Percentiles rank a stretch among this genome's conserved stretches.
Evolutionary conservation across 37 sponge, comb jelly and placozoan species (phyloP).

Genomic region (Haliclona indistincta): DNA sequence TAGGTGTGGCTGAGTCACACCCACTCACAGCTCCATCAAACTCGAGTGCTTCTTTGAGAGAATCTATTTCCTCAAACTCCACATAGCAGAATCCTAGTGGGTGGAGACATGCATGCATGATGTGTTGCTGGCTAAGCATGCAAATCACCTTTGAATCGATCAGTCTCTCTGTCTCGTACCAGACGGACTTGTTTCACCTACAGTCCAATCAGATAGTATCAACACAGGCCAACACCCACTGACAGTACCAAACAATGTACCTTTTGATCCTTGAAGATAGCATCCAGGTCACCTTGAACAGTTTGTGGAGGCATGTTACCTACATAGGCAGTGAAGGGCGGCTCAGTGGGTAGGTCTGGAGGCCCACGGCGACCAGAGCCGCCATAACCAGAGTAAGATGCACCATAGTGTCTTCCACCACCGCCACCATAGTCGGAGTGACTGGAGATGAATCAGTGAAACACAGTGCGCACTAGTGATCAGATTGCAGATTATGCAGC

Average conservation of each 20-base stretch:
- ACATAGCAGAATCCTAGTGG: slow-evolving; percentile 86
- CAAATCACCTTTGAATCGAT: slow-evolving; percentile 94
- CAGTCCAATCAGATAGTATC: not conserved
- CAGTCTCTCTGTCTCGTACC: slow-evolving; percentile 91
- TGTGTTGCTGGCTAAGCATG: no score
- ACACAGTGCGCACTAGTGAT: not conserved
- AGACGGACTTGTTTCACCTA: slow-evolving; percentile 89
- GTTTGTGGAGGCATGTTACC: slow-evolving; percentile 90
- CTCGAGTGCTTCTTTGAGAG: slow-evolving; percentile 83
- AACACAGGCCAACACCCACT: slow-evolving; percentile 15
- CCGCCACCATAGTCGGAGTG: not conserved
- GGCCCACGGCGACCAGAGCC: slow-evolving; percentile 13
- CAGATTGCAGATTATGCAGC: not conserved
- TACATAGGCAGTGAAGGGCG: slow-evolving; percentile 91
- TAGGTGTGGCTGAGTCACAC: not conserved
- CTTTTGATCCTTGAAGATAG: slow-evolving; percentile 76
- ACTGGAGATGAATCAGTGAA: not conserved
- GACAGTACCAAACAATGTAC: slow-evolving; percentile 15
- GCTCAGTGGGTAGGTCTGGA: slow-evolving; percentile 78
- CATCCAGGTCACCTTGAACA: slow-evolving; percentile 93
- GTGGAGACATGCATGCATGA: no score
- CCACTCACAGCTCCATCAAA: slow-evolving; percentile 87
- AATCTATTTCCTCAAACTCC: slow-evolving; percentile 81
- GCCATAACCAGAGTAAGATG: not conserved
- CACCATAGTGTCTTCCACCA: not conserved